Conservation (phyloP, 2,888 invertebrate species). For the Amiota mariae region DNA sequence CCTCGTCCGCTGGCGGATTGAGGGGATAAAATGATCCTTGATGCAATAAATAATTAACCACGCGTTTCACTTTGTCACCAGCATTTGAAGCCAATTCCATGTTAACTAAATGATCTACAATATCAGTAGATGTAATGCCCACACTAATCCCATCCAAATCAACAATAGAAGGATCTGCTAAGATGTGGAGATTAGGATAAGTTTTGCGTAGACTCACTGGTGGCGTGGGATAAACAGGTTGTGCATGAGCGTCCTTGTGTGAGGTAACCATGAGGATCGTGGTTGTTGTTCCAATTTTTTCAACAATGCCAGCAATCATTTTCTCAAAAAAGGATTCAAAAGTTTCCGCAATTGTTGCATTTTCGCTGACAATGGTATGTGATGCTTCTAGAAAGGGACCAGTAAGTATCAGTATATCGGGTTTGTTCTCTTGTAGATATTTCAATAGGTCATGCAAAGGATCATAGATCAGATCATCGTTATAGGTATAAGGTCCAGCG, state of each 20-base stretch:
- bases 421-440: conserved; percentile 80
- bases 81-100: conserved; percentile 81
- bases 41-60: conserved; percentile 82
- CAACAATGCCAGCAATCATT: conserved; percentile 79
- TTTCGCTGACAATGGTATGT: conserved; percentile 78
- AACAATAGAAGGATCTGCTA: conserved; percentile 88
- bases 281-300: conserved; percentile 79
- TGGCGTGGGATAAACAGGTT: conserved; percentile 88
- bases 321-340: conserved; percentile 85
- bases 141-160: conserved; percentile 84
- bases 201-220: conserved; percentile 78
- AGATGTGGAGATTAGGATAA: conserved; percentile 79
- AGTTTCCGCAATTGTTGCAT: conserved; percentile 77
- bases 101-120: conserved; percentile 86
- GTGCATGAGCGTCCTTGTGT: conserved; percentile 84
- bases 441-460: conserved; percentile 85
- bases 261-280: conserved; percentile 85
- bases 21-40: conserved; percentile 90
- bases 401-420: conserved; percentile 86
- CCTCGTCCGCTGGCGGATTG: conserved; percentile 80
- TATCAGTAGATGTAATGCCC: conserved; percentile 87
- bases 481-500: conserved; percentile 88
- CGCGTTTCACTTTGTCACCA: conserved; percentile 82
- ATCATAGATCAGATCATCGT: conserved; percentile 84
- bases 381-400: conserved; percentile 89